These are phyloP conservation scores for Cardiocondyla obscurior DNA, from an alignment of 1,140 invertebrate genomes.

Conservation along the genomic window DNA sequence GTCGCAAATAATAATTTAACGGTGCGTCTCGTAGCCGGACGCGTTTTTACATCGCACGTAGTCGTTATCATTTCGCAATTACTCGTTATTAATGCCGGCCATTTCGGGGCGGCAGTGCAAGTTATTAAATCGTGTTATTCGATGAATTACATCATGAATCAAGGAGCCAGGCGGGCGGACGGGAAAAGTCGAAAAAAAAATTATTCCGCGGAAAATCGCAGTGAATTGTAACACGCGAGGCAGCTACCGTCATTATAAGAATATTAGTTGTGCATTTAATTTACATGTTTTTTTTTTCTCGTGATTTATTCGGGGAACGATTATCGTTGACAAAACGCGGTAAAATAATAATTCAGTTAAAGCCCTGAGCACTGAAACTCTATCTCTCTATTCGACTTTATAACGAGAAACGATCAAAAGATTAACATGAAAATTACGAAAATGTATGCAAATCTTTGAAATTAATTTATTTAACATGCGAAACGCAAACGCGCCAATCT, in stretches of 20 bases:
- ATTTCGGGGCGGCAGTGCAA: conserved; percentile 19
- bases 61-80: conserved; percentile 29
- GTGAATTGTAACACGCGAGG: conserved; percentile 14
- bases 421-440: conserved; percentile 28
- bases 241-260: conserved; percentile 70
- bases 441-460: background rate
- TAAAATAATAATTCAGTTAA: background rate
- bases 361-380: background rate
- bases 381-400: background rate
- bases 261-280: conserved; percentile 55
- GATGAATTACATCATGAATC: conserved; percentile 42
- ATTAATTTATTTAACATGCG: too few relatives aligned
- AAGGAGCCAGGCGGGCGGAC: background rate
- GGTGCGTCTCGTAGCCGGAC: background rate
- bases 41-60: conserved; percentile 3
- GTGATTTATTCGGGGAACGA: conserved; percentile 33
- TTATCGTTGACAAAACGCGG: conserved; percentile 8
- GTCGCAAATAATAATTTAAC: conserved; percentile 31
- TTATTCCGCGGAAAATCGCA: conserved; percentile 45
- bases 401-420: background rate
- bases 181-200: conserved; percentile 36
- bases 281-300: background rate
- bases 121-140: conserved; percentile 45
- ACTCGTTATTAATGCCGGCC: conserved; percentile 41
- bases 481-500: background rate